Base-by-base conservation (phyloP, 1,140 invertebrate species). In the Hyposmocoma kahamanoa region DNA sequence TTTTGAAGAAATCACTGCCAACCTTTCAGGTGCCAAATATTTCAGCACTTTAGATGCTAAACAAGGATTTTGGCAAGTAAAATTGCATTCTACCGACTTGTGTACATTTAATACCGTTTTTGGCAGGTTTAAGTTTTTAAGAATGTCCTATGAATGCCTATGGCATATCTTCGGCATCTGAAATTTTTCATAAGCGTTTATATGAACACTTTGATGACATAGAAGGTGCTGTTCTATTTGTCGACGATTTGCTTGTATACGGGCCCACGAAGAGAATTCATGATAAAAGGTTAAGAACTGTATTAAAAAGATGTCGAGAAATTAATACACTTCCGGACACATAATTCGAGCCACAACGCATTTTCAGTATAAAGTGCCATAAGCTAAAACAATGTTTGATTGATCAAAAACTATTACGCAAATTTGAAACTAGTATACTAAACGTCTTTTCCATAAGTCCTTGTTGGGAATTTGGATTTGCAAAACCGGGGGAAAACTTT, bases 171-270 rank as follows among this genome's bases (percentile, higher is more conserved):
- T 39, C 36, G 2, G 36, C 36, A 19, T 39, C 42, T 24, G 42
- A 43, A 28, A 19, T 43, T 6, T 43, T 43, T 22, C 43, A 45
- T 21, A 30, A 21, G 11, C 15, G 24, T 15, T 4, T 45, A 11
- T 45, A 30, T 30, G 43, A 32, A 17, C 22, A 30, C 18, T 34
- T 45, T 11, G 43, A 45, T 30, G 43, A 45, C 13, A 17, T 45
- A 24, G 28, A 53, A 24, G 46, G 28, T n/a, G 50, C 34, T 18
- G 30, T 13, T 20, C n/a, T 48, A 13, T 53, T 47, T 22, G 42
- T 53, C 5, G 36, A 39, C n/a, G 36, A 39, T 19, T 39, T 39
- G 20, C 20, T 39, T 8, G n/a, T 39, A 2, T 39, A 19, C 18
- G 36, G 36, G n/a, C 17, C 15, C 2, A 39, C 36, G 3, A 39